Evolutionary conservation across 1,140 invertebrate genomes (phyloP), one percentile per base, ranked within the genome.

Genomic region (Reticulitermes speratus): DNA sequence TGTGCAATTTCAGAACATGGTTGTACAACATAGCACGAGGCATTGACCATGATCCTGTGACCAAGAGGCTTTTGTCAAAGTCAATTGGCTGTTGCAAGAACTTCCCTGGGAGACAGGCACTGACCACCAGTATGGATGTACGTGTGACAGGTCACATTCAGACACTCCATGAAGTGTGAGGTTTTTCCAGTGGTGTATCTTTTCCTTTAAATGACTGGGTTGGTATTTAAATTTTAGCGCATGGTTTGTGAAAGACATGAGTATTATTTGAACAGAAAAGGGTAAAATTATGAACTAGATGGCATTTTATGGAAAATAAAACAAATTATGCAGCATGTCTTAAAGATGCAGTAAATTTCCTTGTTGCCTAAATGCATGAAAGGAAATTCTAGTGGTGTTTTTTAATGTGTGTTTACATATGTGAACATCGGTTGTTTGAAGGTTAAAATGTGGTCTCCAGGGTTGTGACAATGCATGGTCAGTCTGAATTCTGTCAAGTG

Each of bases 1-100:
- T 48, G 45, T 55, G 8, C 52, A 55, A 87, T 90, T 92, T 87
- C 88, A 97, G 96, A 81, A 91, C 92, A 23, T 98, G 97, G 97
- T 90, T 99, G 23, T 96, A 96, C 90, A 94, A 96, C 89, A 95
- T 99, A 86, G 96, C 96, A 30, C 93, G 95, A 87, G 98, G 98
- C 19, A 94, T 97, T 87, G 97, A 99, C 89, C 89, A 95, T 87
- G 98, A 99, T 89, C 94, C 95, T 44, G 98, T 99, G 0, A 95
- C 93, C 86, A 93, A 95, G 0, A 93, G 97, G 89, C 94, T 98
- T 87, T 93, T 98, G 84, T 93, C 97, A 2, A 99, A 99, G 91
- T 99, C 97, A 59, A 98, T 99, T 88, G 98, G 97, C 0, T 98
- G 97, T 89, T 97, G 97, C 89, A 99, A 99, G 92, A 97, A 96